Evolutionary conservation across 1,140 invertebrate species (phyloP).

Genomic region (Diuraphis noxia): DNA sequence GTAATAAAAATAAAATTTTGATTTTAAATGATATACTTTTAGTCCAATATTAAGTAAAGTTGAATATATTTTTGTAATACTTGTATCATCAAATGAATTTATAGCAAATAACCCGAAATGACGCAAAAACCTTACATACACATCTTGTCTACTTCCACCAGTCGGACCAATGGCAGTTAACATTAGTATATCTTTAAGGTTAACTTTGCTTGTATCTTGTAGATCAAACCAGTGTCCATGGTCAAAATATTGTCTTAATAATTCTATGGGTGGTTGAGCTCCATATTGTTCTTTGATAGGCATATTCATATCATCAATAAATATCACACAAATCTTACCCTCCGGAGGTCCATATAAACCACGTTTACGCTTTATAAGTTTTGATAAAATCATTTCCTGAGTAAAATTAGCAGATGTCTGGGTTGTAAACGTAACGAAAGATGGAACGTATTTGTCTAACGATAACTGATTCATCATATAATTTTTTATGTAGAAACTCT

Average conservation of each 20-base stretch:
- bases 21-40: conserved; percentile 53
- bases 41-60: conserved; percentile 74
- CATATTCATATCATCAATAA: conserved; percentile 82
- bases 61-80: conserved; percentile 81
- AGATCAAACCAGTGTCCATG: conserved; percentile 86
- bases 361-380: conserved; percentile 82
- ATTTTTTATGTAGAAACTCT: conserved; percentile 83
- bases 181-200: conserved; percentile 77
- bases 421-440: conserved; percentile 89
- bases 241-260: conserved; percentile 90
- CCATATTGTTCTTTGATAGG: conserved; percentile 82
- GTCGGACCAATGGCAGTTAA: conserved; percentile 85
- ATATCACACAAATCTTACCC: conserved; percentile 72
- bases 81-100: conserved; percentile 82
- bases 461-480: conserved; percentile 75
- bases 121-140: conserved; percentile 81
- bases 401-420: conserved; percentile 81
- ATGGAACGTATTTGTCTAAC: conserved; percentile 81
- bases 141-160: conserved; percentile 81
- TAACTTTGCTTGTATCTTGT: conserved; percentile 78
- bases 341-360: conserved; percentile 91
- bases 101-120: conserved; percentile 87
- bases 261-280: conserved; percentile 88
- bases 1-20: neutral
- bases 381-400: conserved; percentile 93